Conservation (phyloP, 2,888 invertebrate species). For the Plagiodera versicolora region DNA sequence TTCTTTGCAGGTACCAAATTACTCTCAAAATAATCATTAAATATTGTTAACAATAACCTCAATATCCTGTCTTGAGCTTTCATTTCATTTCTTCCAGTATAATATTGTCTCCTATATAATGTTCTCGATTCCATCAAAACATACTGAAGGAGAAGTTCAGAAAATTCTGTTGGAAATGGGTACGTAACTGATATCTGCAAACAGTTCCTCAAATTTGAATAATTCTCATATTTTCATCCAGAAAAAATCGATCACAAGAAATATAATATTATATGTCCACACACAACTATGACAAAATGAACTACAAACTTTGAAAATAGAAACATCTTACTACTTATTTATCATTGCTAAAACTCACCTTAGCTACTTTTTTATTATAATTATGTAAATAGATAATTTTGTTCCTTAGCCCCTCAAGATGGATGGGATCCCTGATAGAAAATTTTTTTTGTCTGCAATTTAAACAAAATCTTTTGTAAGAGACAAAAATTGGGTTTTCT, state of each 20-base stretch:
- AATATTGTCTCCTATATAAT: conserved; percentile 29
- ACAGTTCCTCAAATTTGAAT: conserved; percentile 1
- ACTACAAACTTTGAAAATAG: no score
- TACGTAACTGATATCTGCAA: conserved; percentile 34
- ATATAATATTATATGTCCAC: no score
- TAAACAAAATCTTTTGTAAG: conserved; percentile 5
- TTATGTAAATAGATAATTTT: conserved; percentile 37
- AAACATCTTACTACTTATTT: neutral
- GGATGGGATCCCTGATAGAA: conserved; percentile 29
- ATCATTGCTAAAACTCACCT: conserved; percentile 28
- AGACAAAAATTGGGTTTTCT: neutral
- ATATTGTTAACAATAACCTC: conserved; percentile 26
- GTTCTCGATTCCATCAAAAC: conserved; percentile 41
- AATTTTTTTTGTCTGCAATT: conserved; percentile 36
- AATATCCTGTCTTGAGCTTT: conserved; percentile 25
- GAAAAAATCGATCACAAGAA: no score
- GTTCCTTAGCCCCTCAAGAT: conserved; percentile 31
- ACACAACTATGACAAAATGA: no score
- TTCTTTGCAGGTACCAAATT: conserved; percentile 22
- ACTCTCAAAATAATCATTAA: conserved; percentile 27
- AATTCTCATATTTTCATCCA: no score
- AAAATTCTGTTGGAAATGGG: conserved; percentile 33
- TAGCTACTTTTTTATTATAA: conserved; percentile 37
- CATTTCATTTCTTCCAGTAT: conserved; percentile 20
- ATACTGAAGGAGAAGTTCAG: conserved; percentile 38